Evolutionary conservation across 2,888 invertebrate species (phyloP), one percentile per base, ranked within the genome.

Genomic region (Trissolcus brochymenae): DNA sequence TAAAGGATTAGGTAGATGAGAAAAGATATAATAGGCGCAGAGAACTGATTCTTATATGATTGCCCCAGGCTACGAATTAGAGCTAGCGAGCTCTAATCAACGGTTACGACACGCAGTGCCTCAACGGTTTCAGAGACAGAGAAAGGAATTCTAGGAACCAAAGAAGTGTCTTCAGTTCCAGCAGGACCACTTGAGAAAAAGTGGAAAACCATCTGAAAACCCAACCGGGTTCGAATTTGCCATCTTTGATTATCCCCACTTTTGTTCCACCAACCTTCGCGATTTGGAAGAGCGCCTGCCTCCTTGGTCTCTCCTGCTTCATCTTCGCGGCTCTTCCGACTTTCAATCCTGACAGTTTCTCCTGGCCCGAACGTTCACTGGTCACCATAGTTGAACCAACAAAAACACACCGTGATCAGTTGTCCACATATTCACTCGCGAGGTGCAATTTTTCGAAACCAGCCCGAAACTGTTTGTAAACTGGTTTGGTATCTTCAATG

Each of bases 281-380:
- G 85, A 94, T 93, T 90, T 94, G 94, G 89, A 92, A 94, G 74
- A 94, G 91, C 81, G 94, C 94, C 81, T 84, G 86, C 70, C 87
- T 84, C 72, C 84, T 84, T 6, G 84, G 83, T 66, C 81, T 83
- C 72, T 89, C 87, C 72, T 87, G 87, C 83, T 89, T 89, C 88
- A 87, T 88, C 73, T 73, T 70, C 51, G 17, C 40, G 17, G 55
- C 9, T 50, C 16, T 14, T 59, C 16, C 41, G 14, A 46, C 54
- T 46, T 50, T 14, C 71, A 80, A 71, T 75, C 78, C 76, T 65
- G 54, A 43, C 54, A 7, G 13, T 25, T 25, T 35, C 35, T 40
- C 40, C 59, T 16, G 56, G 49, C 50, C 50, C 16, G 29, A 40
- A 17, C 46, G 7, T 51, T 61, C 75, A 79, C 70, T 60, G 19